These are phyloP conservation scores for Calephelis perditalis DNA, from an alignment of 2,888 invertebrate species.

Conservation along the genomic window DNA sequence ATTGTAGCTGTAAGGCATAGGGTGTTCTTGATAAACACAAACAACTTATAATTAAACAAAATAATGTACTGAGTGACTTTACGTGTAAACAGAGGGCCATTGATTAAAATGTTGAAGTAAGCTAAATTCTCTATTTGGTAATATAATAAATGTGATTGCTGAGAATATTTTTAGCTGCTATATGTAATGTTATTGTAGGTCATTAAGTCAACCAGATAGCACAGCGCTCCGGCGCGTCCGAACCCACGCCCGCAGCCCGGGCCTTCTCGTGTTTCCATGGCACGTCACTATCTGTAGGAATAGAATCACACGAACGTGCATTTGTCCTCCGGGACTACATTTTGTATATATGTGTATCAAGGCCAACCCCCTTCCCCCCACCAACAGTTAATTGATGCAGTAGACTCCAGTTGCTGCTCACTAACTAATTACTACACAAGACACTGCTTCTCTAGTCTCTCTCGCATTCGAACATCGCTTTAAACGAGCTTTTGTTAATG, in stretches of 20 bases:
- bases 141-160: conserved; percentile 75
- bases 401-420: conserved; percentile 67
- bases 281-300: conserved; percentile 37
- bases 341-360: conserved; percentile 35
- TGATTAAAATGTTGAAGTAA: conserved; percentile 75
- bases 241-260: not conserved
- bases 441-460: conserved; percentile 74
- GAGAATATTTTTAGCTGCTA: conserved; percentile 74
- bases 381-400: conserved; percentile 75
- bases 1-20: conserved; percentile 67
- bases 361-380: conserved; percentile 52
- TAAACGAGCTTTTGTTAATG: conserved; percentile 62
- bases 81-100: conserved; percentile 78
- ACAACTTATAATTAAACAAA: conserved; percentile 73
- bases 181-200: conserved; percentile 67
- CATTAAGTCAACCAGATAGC: conserved; percentile 43
- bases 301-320: conserved; percentile 46
- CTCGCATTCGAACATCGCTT: conserved; percentile 68
- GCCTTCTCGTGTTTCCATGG: conserved; percentile 26
- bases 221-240: conserved; percentile 15
- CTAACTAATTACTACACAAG: conserved; percentile 46
- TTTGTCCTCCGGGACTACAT: conserved; percentile 44
- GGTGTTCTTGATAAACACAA: conserved; percentile 74
- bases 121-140: conserved; percentile 76
- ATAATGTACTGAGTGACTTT: conserved; percentile 77